Evolutionary conservation across 2,888 invertebrate species (phyloP), one percentile per base, ranked within the genome.

Genomic region (Sericinus montela): DNA sequence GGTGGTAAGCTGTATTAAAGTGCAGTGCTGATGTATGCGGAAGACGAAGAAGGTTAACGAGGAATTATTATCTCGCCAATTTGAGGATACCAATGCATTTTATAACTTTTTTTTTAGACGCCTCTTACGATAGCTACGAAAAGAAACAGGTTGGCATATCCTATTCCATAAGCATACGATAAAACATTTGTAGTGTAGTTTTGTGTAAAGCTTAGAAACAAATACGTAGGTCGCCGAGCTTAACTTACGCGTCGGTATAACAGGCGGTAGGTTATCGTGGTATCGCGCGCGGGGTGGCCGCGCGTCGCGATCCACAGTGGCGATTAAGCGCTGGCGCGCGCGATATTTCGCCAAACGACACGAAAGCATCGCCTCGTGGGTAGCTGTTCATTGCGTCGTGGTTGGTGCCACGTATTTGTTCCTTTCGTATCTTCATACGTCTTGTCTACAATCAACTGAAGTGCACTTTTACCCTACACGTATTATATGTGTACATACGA

Each of bases 271-370:
- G 23, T 60, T 71, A 75, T 75, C 75, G 60, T 49, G 56, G 57
- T 58, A 58, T 58, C 59, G 51, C 67, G 52, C 65, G 67, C 73
- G 76, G 77, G 78, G 80, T 78, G 80, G 80, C 70, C 79, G 71
- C 57, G 63, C 65, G 67, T 66, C 65, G 67, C 69, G 72, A 50
- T 53, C 16, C 13, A 10, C 10, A 25, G 66, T 69, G 65, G 71
- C 68, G 73, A 73, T 75, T 37, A 16, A 29, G 25, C 48, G 36
- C 34, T 35, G 9, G 40, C 38, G 48, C 38, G 42, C 52, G 48
- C 53, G 55, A 55, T 45, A 73, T 75, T 71, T 76, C 71, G 76
- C 72, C 59, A 63, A 70, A 63, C 70, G 75, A 78, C 76, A 76
- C 75, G 72, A 74, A 69, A 58, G 62, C 60, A 69, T 65, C 68